These are phyloP conservation scores for Mixornis gularis DNA, from an alignment of 2,113 vertebrate genomes.

Conservation along the genomic window DNA sequence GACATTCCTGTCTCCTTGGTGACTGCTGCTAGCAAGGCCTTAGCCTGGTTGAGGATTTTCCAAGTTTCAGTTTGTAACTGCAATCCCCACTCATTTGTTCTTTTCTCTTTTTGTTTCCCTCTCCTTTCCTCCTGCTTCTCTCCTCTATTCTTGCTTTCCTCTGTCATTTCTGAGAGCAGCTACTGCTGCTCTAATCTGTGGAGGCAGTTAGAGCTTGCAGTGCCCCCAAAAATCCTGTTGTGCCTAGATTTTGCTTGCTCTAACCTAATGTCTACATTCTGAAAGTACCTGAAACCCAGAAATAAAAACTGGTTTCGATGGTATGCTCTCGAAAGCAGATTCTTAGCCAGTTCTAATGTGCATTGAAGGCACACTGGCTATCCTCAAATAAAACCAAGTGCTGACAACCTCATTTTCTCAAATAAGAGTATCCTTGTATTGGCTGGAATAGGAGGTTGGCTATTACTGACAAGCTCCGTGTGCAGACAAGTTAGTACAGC, in stretches of 20 bases:
- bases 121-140: neutral
- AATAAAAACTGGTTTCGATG: neutral
- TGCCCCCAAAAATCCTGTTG: neutral
- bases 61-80: neutral
- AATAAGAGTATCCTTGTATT: neutral
- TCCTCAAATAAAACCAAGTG: conserved; percentile 14
- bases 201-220: neutral
- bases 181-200: neutral
- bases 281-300: neutral
- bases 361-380: neutral
- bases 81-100: neutral
- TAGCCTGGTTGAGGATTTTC: neutral
- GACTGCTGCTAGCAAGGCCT: conserved; percentile 27
- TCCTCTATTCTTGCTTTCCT: neutral
- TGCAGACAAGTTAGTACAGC: conserved; percentile 37
- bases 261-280: neutral
- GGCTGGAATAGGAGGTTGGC: neutral
- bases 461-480: neutral
- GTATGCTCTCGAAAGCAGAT: neutral
- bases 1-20: conserved; percentile 40
- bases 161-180: neutral
- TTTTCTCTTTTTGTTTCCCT: neutral
- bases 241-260: neutral
- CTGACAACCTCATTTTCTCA: conserved; percentile 35
- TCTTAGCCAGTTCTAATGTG: neutral